A percentile compares a stretch with the other conserved stretches of the same genome.
These are phyloP conservation scores for Chiloscyllium punctatum DNA, from an alignment of 2,797 vertebrate species.

Conservation along the genomic window DNA sequence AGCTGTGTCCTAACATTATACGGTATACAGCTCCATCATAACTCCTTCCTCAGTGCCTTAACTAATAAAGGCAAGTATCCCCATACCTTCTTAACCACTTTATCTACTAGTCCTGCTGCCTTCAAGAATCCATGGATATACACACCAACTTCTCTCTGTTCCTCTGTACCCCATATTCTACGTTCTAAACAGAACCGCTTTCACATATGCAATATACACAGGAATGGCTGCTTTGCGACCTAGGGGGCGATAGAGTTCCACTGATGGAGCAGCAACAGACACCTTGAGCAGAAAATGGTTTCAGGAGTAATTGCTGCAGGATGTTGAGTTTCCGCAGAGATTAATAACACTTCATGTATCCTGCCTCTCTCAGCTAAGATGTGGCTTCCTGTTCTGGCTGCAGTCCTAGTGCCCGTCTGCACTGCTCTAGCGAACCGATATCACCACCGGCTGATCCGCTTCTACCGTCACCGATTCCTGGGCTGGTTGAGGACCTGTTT, in stretches of 20 bases:
- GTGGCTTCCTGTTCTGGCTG: conserved; percentile 46
- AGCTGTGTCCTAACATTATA: no score
- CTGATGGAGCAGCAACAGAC: background rate
- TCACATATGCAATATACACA: no score
- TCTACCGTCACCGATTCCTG: conserved; percentile 45
- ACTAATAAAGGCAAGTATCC: no score
- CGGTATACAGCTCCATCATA: no score
- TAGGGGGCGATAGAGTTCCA: background rate
- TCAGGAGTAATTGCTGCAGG: background rate
- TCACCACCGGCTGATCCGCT: background rate
- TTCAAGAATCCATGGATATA: no score
- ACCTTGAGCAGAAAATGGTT: background rate
- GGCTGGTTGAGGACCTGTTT: conserved; percentile 41
- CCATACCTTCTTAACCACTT: no score
- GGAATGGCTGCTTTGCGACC: background rate
- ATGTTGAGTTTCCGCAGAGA: background rate
- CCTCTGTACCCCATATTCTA: no score
- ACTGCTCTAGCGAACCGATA: conserved; percentile 42
- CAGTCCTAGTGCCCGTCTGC: conserved; percentile 48
- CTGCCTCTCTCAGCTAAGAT: conserved; percentile 40
- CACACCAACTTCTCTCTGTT: no score
- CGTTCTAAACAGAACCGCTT: no score
- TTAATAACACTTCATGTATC: background rate
- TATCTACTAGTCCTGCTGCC: no score
- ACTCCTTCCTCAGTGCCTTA: no score